Conservation (phyloP, 2,797 vertebrate species). For the Spinibarbus caldwelli region DNA sequence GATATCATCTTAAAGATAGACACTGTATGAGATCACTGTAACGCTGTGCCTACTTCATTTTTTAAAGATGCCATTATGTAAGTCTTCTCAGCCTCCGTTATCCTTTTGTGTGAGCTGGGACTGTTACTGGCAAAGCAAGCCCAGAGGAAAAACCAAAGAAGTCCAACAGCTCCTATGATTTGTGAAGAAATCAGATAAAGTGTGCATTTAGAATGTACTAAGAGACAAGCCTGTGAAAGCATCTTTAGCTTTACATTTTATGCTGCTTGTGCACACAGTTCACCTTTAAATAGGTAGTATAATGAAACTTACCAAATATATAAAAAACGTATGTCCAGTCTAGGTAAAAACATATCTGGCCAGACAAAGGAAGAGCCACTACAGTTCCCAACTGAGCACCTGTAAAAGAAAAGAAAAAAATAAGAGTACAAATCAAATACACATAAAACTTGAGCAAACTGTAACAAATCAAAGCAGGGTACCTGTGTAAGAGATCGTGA, state of each 20-base stretch:
- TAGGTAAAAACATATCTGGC: constrained; percentile 94
- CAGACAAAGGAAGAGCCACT: constrained; percentile 90
- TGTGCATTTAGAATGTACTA: not conserved
- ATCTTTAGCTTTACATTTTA: not conserved
- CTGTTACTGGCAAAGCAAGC: constrained; percentile 82
- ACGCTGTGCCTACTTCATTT: constrained; percentile 84
- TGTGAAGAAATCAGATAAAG: not conserved
- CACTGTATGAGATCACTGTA: not conserved
- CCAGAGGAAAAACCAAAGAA: constrained; percentile 95
- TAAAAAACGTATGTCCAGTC: constrained; percentile 97
- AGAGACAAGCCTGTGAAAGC: not conserved
- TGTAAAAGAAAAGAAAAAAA: constrained; percentile 57
- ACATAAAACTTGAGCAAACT: not conserved
- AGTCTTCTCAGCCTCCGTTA: constrained; percentile 85
- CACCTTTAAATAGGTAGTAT: not conserved
- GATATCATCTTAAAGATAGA: not conserved
- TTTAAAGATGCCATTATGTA: constrained; percentile 89
- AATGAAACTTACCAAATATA: constrained; percentile 86
- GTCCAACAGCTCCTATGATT: constrained; percentile 78
- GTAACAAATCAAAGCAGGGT: constrained; percentile 51
- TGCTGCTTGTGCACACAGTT: not conserved
- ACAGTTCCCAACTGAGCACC: constrained; percentile 96
- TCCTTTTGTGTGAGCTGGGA: constrained; percentile 87
- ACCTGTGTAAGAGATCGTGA: constrained; percentile 96
- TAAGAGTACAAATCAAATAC: not conserved